phyloP scores from a whole-genome alignment of 2,797 vertebrate genomes.

The Nothura maculosa region DNA sequence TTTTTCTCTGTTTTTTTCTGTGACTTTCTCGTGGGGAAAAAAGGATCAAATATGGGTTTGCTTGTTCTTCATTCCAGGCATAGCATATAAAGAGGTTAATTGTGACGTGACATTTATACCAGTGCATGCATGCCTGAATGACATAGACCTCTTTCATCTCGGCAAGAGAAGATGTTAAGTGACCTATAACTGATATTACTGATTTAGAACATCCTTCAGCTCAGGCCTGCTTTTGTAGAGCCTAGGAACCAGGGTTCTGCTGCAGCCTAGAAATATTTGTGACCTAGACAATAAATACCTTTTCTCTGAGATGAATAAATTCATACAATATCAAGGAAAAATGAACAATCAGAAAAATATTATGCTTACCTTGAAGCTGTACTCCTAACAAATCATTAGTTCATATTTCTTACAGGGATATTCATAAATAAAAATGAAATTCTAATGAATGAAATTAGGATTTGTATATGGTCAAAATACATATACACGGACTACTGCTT shows the following conservation, averaged over 20 bases:
- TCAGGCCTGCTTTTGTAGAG: not conserved
- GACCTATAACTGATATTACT: conserved; percentile 40
- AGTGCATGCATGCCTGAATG: conserved; percentile 1
- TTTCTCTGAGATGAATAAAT: not conserved
- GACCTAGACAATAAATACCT: not conserved
- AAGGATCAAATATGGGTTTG: not conserved
- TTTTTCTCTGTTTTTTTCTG: not conserved
- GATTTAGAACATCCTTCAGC: conserved; percentile 24
- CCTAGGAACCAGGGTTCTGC: not conserved
- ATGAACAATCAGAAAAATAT: not conserved
- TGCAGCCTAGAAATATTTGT: not conserved
- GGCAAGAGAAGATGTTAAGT: conserved; percentile 45
- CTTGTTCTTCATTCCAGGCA: conserved; percentile 46
- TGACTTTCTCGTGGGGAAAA: not conserved
- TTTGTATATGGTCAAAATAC: not conserved
- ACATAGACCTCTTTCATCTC: conserved; percentile 13
- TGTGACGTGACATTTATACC: not conserved
- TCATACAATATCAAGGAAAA: not conserved
- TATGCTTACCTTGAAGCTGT: not conserved
- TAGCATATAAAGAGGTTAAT: not conserved
- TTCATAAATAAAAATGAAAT: not conserved
- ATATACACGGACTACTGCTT: not conserved
- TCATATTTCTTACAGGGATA: not conserved
- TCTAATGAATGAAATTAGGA: not conserved
- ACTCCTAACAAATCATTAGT: not conserved